These are phyloP conservation scores for Eira barbara DNA, from an alignment of 2,113 vertebrate species.

Conservation along the genomic window DNA sequence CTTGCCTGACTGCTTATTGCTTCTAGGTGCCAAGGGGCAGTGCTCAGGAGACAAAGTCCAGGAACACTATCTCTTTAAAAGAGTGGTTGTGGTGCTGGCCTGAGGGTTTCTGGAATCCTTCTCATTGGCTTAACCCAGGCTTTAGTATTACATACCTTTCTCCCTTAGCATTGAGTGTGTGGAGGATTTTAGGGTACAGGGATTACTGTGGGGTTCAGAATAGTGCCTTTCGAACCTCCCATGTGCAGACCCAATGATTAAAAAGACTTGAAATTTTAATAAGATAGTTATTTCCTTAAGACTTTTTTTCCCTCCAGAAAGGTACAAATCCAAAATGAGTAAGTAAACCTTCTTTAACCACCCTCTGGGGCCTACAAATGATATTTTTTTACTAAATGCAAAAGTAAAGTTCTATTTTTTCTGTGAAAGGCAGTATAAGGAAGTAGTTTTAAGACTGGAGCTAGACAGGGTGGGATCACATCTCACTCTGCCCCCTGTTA, in stretches of 20 bases:
- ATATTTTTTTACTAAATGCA: neutral
- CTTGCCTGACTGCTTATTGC: neutral
- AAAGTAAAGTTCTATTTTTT: conserved; percentile 6
- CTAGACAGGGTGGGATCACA: neutral
- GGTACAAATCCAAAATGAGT: neutral
- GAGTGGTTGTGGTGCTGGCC: neutral
- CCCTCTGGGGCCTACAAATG: neutral
- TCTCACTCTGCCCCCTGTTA: neutral
- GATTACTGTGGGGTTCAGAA: neutral
- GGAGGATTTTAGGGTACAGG: neutral
- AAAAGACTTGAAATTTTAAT: conserved; percentile 11
- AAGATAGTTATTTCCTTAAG: neutral
- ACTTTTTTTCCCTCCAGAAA: neutral
- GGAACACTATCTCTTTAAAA: neutral
- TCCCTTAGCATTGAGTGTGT: neutral
- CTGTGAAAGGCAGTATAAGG: neutral
- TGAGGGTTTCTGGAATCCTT: conserved; percentile 23
- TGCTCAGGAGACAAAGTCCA: neutral
- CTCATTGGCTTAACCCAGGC: neutral
- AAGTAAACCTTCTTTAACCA: neutral
- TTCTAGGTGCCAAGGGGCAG: neutral
- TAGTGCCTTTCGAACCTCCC: neutral
- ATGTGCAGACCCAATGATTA: neutral
- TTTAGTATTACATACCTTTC: neutral
- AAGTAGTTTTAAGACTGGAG: neutral